Percentiles rank a stretch among this genome's conserved stretches.
Conservation (phyloP, 2,113 vertebrate species). For the Tenrec ecaudatus region DNA sequence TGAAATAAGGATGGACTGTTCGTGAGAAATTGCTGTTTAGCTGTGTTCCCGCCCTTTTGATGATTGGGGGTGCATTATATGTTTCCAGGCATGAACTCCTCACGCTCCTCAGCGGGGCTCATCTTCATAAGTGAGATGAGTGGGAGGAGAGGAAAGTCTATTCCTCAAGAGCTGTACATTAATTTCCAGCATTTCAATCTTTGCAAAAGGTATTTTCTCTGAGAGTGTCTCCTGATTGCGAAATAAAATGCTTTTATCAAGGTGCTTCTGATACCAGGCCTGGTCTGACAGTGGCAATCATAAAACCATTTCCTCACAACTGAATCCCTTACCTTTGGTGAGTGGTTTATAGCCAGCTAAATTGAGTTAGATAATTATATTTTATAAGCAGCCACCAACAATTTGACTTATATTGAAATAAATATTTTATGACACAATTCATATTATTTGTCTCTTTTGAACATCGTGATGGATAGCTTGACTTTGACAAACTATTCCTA, state of each 20-base stretch:
- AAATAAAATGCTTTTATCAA: not conserved
- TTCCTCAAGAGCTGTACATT: not conserved
- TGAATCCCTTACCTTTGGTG: not conserved
- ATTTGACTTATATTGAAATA: conserved; percentile 4
- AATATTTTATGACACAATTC: not conserved
- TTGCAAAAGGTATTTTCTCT: not conserved
- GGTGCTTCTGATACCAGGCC: not conserved
- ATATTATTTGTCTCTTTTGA: not conserved
- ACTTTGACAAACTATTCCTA: no score
- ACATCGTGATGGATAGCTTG: not conserved
- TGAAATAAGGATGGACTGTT: not conserved
- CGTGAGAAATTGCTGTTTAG: not conserved
- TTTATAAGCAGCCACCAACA: not conserved
- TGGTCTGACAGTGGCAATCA: not conserved
- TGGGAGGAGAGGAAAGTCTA: not conserved
- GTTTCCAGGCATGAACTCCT: not conserved
- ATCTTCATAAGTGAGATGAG: not conserved
- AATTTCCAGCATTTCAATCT: not conserved
- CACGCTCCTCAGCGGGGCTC: no score
- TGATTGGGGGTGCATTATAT: not conserved
- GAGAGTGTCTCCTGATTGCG: not conserved
- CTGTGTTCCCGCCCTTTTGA: not conserved
- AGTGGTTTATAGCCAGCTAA: not conserved
- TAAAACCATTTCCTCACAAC: not conserved
- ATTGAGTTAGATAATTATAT: not conserved